These are phyloP conservation scores for Cyphomyrmex costatus DNA, from an alignment of 1,140 invertebrate species.

Conservation along the genomic window DNA sequence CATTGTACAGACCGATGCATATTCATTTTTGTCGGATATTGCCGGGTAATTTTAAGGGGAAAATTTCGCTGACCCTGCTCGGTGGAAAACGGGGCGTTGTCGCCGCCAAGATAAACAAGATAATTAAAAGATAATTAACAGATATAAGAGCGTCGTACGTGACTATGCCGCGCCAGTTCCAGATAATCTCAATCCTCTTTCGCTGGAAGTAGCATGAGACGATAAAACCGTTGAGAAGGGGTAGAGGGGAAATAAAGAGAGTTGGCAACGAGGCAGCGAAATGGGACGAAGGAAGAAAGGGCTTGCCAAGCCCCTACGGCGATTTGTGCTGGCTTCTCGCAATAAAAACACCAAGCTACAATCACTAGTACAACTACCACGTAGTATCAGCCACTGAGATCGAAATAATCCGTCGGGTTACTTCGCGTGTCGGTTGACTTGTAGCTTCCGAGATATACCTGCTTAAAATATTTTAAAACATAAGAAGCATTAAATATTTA, in stretches of 20 bases:
- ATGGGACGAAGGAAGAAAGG: slow-evolving; percentile 41
- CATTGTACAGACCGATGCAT: slow-evolving; percentile 28
- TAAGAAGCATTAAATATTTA: not conserved
- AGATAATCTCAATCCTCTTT: slow-evolving; percentile 76
- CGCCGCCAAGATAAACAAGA: slow-evolving; percentile 81
- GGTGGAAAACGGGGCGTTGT: slow-evolving; percentile 28
- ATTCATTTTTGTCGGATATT: slow-evolving; percentile 25
- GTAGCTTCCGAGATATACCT: not conserved
- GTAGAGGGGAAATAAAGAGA: slow-evolving; percentile 5
- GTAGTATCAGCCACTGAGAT: slow-evolving; percentile 37
- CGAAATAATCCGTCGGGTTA: slow-evolving; percentile 51
- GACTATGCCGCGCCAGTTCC: slow-evolving; percentile 54
- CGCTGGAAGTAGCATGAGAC: slow-evolving; percentile 36
- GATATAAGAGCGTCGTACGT: slow-evolving; percentile 73
- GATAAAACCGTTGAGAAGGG: slow-evolving; percentile 26
- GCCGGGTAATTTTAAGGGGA: slow-evolving; percentile 70
- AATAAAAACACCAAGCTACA: slow-evolving; percentile 58
- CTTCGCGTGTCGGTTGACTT: slow-evolving; percentile 14
- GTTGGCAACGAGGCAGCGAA: slow-evolving; percentile 55
- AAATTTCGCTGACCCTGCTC: not conserved
- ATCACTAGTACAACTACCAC: slow-evolving; percentile 31
- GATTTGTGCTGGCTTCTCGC: slow-evolving; percentile 48
- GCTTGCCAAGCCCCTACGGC: slow-evolving; percentile 56
- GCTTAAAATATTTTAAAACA: not conserved
- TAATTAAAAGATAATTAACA: slow-evolving; percentile 83